A percentile compares a stretch with the other conserved stretches of the same genome.
These are phyloP conservation scores for Trichechus manatus DNA, from an alignment of 2,113 vertebrate genomes.

Conservation along the genomic window DNA sequence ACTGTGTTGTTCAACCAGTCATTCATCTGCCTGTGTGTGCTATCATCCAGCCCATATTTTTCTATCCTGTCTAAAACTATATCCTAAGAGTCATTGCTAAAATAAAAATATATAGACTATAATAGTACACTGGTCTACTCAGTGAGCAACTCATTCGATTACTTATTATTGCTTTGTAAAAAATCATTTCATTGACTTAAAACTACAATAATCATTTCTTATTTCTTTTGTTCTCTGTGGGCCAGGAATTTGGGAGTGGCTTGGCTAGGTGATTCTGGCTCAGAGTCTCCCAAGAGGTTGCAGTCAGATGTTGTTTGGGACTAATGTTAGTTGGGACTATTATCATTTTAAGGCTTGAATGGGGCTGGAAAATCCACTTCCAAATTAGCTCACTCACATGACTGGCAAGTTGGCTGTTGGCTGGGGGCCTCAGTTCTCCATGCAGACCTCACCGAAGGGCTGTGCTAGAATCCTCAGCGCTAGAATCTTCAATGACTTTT, in stretches of 20 bases:
- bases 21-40: neutral
- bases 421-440: neutral
- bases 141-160: neutral
- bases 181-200: neutral
- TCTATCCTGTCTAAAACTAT: neutral
- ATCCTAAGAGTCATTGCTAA: constrained; percentile 20
- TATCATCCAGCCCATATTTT: neutral
- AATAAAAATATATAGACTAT: constrained; percentile 28
- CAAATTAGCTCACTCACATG: neutral
- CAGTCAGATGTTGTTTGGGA: neutral
- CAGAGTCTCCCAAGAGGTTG: neutral
- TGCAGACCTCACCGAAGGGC: neutral
- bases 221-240: neutral
- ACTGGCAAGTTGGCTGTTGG: neutral
- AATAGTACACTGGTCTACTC: neutral
- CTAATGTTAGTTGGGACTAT: neutral
- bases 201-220: constrained; percentile 14
- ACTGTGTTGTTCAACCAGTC: neutral
- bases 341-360: neutral
- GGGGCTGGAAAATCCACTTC: neutral
- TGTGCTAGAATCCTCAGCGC: neutral
- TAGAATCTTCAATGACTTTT: constrained; percentile 1
- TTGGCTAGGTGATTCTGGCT: neutral
- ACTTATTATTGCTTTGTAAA: constrained; percentile 14
- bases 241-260: neutral